These are phyloP conservation scores for Drosophila lacertosa DNA, from an alignment of 1,140 invertebrate genomes.

Conservation along the genomic window DNA sequence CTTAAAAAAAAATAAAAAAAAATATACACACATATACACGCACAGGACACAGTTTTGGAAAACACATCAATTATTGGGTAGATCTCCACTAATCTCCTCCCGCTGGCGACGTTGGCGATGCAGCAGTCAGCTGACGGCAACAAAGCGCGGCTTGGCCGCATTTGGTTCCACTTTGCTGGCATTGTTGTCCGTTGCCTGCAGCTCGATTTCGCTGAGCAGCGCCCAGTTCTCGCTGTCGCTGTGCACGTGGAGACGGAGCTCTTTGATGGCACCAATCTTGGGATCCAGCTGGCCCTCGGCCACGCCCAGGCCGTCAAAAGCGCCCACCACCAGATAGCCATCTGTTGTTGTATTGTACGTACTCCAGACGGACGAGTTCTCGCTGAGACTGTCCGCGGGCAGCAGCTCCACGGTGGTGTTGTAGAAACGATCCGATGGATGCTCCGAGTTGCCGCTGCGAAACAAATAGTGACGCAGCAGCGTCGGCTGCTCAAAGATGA, in stretches of 20 bases:
- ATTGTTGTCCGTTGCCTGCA: constrained; percentile 85
- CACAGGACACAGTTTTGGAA: constrained; percentile 21
- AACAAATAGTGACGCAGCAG: constrained; percentile 92
- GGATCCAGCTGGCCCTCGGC: constrained; percentile 89
- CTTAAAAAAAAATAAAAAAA: no score
- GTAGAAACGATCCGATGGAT: constrained; percentile 95
- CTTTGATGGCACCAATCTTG: constrained; percentile 88
- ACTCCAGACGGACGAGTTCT: constrained; percentile 82
- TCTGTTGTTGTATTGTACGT: constrained; percentile 88
- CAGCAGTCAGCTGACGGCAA: constrained; percentile 74
- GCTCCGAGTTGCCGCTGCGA: constrained; percentile 95
- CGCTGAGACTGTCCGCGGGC: constrained; percentile 85
- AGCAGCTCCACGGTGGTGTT: constrained; percentile 95
- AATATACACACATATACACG: constrained; percentile 72
- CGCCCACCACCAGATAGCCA: constrained; percentile 89
- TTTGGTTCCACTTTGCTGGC: constrained; percentile 55
- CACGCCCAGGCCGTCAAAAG: constrained; percentile 91
- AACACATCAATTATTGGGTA: constrained; percentile 20
- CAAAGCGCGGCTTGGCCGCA: constrained; percentile 52
- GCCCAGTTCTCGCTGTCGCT: constrained; percentile 95
- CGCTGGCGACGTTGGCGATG: constrained; percentile 56
- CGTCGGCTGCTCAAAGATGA: constrained; percentile 92
- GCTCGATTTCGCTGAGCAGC: constrained; percentile 91
- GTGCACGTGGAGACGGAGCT: constrained; percentile 90
- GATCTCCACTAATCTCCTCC: constrained; percentile 1